Percentiles rank a stretch among this genome's conserved stretches.
These are phyloP conservation scores for Cepaea nemoralis DNA, from an alignment of 1,140 invertebrate genomes.

Conservation along the genomic window DNA sequence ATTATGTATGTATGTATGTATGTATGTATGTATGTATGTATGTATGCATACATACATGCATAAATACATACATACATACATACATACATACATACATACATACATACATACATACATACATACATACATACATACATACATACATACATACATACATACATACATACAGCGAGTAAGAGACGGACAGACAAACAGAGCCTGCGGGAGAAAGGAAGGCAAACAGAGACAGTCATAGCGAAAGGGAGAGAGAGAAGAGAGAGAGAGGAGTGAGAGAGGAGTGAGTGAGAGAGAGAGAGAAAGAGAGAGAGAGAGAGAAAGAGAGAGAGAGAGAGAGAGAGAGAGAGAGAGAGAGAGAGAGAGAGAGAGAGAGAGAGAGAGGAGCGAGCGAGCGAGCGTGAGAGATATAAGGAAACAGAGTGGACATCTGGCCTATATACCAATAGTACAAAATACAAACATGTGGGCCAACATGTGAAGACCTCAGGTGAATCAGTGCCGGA, in stretches of 20 bases:
- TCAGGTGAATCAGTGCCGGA: too few species aligned
- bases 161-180: too few species aligned
- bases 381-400: too few species aligned
- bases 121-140: conserved; percentile 10
- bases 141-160: conserved; percentile 11
- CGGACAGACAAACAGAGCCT: not conserved
- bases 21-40: too few species aligned
- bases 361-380: too few species aligned
- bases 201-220: not conserved
- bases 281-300: too few species aligned
- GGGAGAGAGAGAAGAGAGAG: not conserved
- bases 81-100: conserved; percentile 11
- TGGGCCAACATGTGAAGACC: too few species aligned
- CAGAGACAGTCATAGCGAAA: not conserved
- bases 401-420: too few species aligned
- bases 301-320: not conserved
- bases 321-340: not conserved
- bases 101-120: conserved; percentile 11
- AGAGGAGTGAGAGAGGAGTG: not conserved
- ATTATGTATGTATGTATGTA: too few species aligned
- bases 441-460: not conserved
- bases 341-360: not conserved
- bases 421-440: not conserved
- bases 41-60: too few species aligned
- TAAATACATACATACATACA: too few species aligned